Evolutionary conservation across 2,797 vertebrate genomes (phyloP).

Genomic region (Acanthurus lineatus): DNA sequence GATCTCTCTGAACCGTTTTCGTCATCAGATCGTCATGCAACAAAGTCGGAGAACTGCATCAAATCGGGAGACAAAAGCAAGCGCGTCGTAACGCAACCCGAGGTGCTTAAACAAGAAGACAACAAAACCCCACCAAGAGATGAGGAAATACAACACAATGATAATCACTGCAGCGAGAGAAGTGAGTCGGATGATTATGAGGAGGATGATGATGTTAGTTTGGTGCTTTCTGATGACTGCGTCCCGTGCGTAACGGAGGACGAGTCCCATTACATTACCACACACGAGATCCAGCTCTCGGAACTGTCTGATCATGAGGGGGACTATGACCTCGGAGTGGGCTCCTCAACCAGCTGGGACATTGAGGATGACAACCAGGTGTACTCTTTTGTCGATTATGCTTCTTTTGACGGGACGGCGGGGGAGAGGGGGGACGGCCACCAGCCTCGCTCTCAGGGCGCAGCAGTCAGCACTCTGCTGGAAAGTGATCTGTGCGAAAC

Average conservation of each 20-base stretch:
- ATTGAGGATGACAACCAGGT: slow-evolving; percentile 90
- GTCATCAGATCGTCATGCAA: slow-evolving; percentile 31
- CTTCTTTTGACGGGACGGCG: slow-evolving; percentile 85
- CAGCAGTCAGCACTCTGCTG: slow-evolving; percentile 84
- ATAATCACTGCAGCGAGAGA: slow-evolving; percentile 51
- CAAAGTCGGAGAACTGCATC: slow-evolving; percentile 43
- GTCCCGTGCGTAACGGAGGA: slow-evolving; percentile 75
- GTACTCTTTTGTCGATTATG: slow-evolving; percentile 93
- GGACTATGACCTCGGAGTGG: slow-evolving; percentile 87
- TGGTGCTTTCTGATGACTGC: slow-evolving; percentile 76
- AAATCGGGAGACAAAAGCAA: slow-evolving; percentile 58
- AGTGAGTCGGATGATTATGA: slow-evolving; percentile 69
- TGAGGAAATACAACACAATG: slow-evolving; percentile 65
- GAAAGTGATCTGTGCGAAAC: slow-evolving; percentile 83
- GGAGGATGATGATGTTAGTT: slow-evolving; percentile 58
- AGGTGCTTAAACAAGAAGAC: slow-evolving; percentile 31
- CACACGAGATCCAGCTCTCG: slow-evolving; percentile 95
- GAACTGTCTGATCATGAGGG: slow-evolving; percentile 92
- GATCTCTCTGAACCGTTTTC: slow-evolving; percentile 20
- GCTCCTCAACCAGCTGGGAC: slow-evolving; percentile 91
- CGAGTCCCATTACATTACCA: slow-evolving; percentile 95
- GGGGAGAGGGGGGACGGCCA: slow-evolving; percentile 34
- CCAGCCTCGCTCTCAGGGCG: slow-evolving; percentile 39
- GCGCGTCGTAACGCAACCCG: slow-evolving; percentile 45
- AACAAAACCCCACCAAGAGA: slow-evolving; percentile 71